Base-by-base conservation (phyloP, 1,140 invertebrate genomes). In the Protaetia brevitarsis region DNA sequence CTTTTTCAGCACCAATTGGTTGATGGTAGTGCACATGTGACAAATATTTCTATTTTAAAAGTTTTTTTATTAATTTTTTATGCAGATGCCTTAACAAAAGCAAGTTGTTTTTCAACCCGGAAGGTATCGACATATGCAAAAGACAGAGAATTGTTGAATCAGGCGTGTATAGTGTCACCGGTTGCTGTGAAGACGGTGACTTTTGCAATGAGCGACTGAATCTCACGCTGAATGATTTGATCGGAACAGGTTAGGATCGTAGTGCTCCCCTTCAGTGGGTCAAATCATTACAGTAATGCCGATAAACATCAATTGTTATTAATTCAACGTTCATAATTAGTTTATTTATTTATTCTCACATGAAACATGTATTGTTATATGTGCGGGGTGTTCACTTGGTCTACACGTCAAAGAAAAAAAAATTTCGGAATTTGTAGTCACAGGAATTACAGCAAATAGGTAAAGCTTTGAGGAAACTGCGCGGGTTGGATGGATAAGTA, bases 121-220 rank as follows among this genome's bases (percentile, higher is more conserved):
- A 51, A 51, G 41, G 41, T 51, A 51, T 51, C 19, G 41, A 26
- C 16, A 23, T 51, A 23, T 51, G 41, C 41, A 51, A 51, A 51
- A 51, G 16, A 51, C 41, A 51, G 41, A 51, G 19, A 51, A 51
- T 23, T n/a, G n/a, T n/a, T 51, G 41, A 51, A 23, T 23, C 41
- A 23, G 41, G 41, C 41, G 26, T 23, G 41, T 51, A 51, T 51
- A 51, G 41, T 51, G 26, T 51, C 41, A 51, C 19, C 26, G 65
- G 66, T 21, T 76, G 74, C 69, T 76, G 74, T 69, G 63, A 69
- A 16, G 66, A 72, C 68, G 57, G 36, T 37, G 74, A 76, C 68
- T 75, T 72, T 68, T 75, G 73, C 71, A 75, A 74, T 65, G 66
- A 68, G 60, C 21, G 45, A 59, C 62, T 68, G 45, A 61, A 45